These are phyloP conservation scores for Protobothrops flavoviridis DNA, from an alignment of 2,113 vertebrate genomes.

Conservation along the genomic window DNA sequence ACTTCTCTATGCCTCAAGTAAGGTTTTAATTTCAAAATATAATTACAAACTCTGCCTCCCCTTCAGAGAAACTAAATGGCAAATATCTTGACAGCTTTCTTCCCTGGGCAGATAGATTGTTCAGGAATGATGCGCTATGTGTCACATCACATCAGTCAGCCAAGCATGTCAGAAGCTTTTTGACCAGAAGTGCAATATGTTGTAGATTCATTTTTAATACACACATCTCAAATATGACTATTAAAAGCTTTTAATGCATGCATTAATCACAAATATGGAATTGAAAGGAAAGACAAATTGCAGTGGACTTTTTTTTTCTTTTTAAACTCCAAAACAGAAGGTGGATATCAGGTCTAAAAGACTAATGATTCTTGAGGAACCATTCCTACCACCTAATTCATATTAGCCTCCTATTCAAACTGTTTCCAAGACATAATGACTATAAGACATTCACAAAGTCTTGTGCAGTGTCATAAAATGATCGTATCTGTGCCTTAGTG, in stretches of 20 bases:
- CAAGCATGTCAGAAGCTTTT: background rate
- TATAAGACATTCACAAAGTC: background rate
- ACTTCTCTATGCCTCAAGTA: background rate
- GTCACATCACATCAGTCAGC: too few species aligned
- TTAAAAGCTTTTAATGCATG: background rate
- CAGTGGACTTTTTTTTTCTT: background rate
- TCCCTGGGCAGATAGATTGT: background rate
- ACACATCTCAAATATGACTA: background rate
- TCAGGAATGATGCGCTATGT: background rate
- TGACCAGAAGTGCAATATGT: background rate
- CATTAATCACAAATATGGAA: background rate
- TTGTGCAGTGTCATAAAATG: background rate
- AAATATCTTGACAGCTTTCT: background rate
- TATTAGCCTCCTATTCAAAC: background rate
- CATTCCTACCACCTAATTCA: background rate
- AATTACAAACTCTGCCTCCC: background rate
- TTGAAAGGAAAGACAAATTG: background rate
- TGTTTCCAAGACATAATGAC: background rate
- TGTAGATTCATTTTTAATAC: background rate
- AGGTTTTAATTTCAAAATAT: background rate
- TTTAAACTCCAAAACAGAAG: background rate
- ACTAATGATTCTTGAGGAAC: background rate
- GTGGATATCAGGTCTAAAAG: background rate
- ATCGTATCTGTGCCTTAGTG: accelerated
- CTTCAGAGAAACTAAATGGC: background rate